Percentiles rank a stretch among this genome's conserved stretches.
These are phyloP conservation scores for Ormyrus nitidulus DNA, from an alignment of 2,888 invertebrate species.

Conservation along the genomic window DNA sequence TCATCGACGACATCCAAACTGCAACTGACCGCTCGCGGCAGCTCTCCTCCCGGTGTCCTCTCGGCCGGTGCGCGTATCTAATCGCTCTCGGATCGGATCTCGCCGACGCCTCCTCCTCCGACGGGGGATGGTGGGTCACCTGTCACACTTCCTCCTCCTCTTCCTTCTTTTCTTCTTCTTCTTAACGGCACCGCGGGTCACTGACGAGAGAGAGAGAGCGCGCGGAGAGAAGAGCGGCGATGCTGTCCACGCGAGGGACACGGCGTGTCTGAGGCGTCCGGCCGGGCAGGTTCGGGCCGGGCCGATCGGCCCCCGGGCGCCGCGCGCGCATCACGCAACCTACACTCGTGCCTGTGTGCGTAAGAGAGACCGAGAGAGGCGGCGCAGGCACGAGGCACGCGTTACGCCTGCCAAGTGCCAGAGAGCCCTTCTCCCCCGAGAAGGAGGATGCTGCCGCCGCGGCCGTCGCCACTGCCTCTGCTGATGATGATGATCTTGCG, in stretches of 20 bases:
- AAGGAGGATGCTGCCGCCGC: slow-evolving; percentile 54
- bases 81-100: neutral
- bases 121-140: no score
- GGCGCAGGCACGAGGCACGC: no score
- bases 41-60: neutral
- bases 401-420: no score
- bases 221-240: slow-evolving; percentile 45
- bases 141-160: no score
- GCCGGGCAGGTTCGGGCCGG: slow-evolving; percentile 56
- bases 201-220: neutral
- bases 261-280: slow-evolving; percentile 63
- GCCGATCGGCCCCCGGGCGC: slow-evolving; percentile 51
- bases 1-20: neutral
- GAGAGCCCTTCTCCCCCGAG: no score
- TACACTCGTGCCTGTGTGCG: no score
- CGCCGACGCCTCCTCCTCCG: neutral
- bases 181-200: neutral
- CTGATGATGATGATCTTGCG: no score
- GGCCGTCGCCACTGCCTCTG: neutral
- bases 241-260: slow-evolving; percentile 69
- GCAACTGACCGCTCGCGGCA: neutral
- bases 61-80: neutral
- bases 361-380: no score
- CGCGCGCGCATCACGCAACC: slow-evolving; percentile 57
- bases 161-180: no score